Evolutionary conservation across 2,113 vertebrate genomes (phyloP).

Genomic region (Phylloscopus trochiloides): DNA sequence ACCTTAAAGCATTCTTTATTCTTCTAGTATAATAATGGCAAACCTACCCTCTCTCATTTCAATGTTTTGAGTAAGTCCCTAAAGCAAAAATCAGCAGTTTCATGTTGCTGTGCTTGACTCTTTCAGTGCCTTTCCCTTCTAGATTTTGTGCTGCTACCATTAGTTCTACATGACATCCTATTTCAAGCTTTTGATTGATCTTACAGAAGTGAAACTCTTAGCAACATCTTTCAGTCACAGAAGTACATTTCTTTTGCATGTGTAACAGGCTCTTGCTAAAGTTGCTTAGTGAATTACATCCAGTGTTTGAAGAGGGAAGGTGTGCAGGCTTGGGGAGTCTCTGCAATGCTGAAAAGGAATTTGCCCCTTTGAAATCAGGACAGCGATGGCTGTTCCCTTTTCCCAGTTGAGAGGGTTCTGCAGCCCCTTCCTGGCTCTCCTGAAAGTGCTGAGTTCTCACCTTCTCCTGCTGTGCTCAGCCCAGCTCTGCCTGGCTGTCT

Average conservation of each 20-base stretch:
- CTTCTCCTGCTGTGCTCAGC: background rate
- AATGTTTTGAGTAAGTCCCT: background rate
- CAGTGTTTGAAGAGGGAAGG: background rate
- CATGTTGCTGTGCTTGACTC: conserved; percentile 25
- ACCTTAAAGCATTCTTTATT: conserved; percentile 59
- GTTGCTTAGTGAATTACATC: background rate
- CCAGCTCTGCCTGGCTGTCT: background rate
- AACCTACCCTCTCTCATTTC: conserved; percentile 36
- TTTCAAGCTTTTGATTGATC: background rate
- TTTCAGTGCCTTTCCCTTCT: background rate
- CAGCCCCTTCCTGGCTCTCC: background rate
- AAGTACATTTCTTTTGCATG: background rate
- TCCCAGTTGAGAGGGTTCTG: background rate
- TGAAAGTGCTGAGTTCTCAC: background rate
- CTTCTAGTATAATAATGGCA: conserved; percentile 20
- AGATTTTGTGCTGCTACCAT: background rate
- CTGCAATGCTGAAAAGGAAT: background rate
- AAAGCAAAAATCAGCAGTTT: conserved; percentile 31
- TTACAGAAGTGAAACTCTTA: background rate
- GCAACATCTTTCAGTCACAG: background rate
- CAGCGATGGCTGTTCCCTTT: background rate
- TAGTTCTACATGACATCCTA: background rate
- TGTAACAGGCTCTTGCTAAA: background rate
- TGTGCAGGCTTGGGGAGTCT: background rate
- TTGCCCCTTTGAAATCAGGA: background rate